Percentiles rank a stretch among this genome's conserved stretches.
Evolutionary conservation across 2,888 invertebrate genomes (phyloP).

Genomic region (Nesidiocoris tenuis): DNA sequence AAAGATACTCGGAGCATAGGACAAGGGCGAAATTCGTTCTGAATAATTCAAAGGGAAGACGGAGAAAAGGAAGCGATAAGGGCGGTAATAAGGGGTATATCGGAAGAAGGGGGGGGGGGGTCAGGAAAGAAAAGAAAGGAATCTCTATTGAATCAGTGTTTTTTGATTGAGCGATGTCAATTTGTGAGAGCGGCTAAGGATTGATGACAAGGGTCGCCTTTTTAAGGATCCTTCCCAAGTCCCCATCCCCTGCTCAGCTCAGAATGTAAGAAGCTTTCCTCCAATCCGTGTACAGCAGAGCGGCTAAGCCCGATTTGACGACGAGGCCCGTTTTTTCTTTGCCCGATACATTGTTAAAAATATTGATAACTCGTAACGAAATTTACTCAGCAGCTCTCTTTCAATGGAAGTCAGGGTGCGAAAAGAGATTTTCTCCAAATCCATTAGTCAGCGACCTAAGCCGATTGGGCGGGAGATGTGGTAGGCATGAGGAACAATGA

Average conservation of each 20-base stretch:
- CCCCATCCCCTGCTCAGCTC: no score
- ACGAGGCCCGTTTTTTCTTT: background rate
- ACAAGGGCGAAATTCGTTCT: background rate
- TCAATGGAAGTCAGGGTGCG: no score
- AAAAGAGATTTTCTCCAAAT: no score
- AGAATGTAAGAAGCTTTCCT: background rate
- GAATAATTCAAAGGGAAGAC: background rate
- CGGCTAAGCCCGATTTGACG: background rate
- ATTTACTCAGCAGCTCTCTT: no score
- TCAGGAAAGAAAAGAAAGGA: no score
- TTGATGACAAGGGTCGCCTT: slow-evolving; percentile 3
- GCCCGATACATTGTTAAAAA: background rate
- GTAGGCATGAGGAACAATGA: no score
- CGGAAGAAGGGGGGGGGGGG: slow-evolving; percentile 21
- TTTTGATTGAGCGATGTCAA: slow-evolving; percentile 32
- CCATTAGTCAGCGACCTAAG: no score
- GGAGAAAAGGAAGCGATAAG: background rate
- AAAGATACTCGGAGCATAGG: no score
- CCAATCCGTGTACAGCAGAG: background rate
- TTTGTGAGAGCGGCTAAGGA: slow-evolving; percentile 22
- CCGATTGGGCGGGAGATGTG: no score
- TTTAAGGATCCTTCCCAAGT: background rate
- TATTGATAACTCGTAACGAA: no score
- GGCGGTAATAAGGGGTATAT: background rate
- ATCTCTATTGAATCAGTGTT: slow-evolving; percentile 34